These are phyloP conservation scores for Polyommatus icarus DNA, from an alignment of 2,888 invertebrate species.

Conservation along the genomic window DNA sequence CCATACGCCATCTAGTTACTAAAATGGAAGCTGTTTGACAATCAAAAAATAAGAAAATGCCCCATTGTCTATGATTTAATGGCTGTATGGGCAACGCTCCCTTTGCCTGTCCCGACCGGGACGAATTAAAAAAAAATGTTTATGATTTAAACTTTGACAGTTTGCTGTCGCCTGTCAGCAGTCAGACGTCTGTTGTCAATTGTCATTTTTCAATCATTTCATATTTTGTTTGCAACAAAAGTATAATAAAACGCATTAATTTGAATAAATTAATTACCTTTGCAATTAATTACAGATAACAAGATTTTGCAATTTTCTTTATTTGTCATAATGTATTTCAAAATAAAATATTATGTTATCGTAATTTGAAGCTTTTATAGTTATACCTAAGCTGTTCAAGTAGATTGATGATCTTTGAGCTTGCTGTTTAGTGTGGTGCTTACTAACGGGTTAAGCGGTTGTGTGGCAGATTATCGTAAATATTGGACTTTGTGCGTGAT, in stretches of 20 bases:
- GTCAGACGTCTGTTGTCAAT: neutral
- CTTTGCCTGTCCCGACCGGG: no score
- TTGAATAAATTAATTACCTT: neutral
- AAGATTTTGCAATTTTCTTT: neutral
- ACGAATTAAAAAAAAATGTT: no score
- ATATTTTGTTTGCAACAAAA: neutral
- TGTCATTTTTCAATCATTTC: neutral
- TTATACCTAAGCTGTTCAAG: neutral
- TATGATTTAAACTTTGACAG: neutral
- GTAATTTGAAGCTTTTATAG: neutral
- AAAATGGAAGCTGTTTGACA: no score
- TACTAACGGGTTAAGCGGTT: neutral
- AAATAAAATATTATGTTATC: neutral
- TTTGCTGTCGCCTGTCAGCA: neutral
- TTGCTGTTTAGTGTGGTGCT: neutral
- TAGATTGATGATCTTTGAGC: neutral
- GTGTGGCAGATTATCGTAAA: conserved; percentile 9
- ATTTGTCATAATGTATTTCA: neutral
- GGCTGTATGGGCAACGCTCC: no score
- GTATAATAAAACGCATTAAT: neutral
- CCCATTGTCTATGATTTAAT: no score
- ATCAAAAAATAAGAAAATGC: no score
- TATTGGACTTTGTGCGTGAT: neutral
- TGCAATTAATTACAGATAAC: neutral
- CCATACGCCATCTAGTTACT: no score